phyloP scores from a whole-genome alignment of 2,797 vertebrate genomes.

The Dendrocincla fuliginosa region DNA sequence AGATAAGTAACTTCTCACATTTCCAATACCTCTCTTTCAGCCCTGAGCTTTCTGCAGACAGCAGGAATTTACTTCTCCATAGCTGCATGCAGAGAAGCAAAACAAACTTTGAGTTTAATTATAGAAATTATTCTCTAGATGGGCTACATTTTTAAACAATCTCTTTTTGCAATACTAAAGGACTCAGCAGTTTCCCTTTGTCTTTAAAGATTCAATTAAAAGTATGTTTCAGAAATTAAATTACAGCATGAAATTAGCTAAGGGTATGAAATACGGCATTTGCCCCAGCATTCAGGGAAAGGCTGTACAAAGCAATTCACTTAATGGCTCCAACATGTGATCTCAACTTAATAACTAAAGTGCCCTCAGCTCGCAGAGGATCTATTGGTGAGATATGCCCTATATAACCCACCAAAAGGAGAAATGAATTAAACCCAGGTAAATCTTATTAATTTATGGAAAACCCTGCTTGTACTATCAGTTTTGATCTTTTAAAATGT shows the following conservation, averaged over 20 bases:
- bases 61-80: not conserved
- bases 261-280: conserved; percentile 75
- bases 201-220: conserved; percentile 73
- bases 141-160: conserved; percentile 47
- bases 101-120: conserved; percentile 48
- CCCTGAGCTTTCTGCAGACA: not conserved
- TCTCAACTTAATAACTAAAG: conserved; percentile 79
- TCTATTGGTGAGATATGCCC: conserved; percentile 65
- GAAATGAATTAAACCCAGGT: conserved; percentile 47
- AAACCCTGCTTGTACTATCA: not conserved
- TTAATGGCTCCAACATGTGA: conserved; percentile 79
- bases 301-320: conserved; percentile 78
- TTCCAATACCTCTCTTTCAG: not conserved
- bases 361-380: conserved; percentile 74
- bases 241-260: conserved; percentile 77
- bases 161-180: conserved; percentile 25
- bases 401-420: conserved; percentile 66
- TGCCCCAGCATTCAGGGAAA: conserved; percentile 69
- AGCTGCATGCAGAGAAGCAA: not conserved
- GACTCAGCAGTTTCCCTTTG: conserved; percentile 58
- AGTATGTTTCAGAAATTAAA: conserved; percentile 77
- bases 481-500: conserved; percentile 19
- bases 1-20: not conserved
- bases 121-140: conserved; percentile 30
- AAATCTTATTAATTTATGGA: conserved; percentile 43